Evolutionary conservation across 2,113 vertebrate species (phyloP).

Genomic region (Nothoprocta pentlandii): DNA sequence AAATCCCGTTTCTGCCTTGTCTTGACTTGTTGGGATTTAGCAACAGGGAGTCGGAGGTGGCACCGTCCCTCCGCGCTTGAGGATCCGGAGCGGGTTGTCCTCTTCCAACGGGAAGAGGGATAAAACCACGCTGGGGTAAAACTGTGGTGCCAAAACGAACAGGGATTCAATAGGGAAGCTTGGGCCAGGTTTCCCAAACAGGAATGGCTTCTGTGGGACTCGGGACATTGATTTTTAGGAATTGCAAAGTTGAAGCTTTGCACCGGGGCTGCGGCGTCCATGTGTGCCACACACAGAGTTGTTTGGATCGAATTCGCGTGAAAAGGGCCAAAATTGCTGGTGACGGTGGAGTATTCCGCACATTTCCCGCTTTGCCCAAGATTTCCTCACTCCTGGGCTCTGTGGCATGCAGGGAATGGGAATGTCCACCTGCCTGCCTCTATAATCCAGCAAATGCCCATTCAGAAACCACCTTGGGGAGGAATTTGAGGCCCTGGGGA

Average conservation of each 20-base stretch:
- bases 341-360: not conserved
- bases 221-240: fast-evolving
- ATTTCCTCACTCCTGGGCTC: not conserved
- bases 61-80: not conserved
- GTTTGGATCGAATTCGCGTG: too few species aligned
- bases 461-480: not conserved
- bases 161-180: not conserved
- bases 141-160: not conserved
- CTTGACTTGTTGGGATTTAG: not conserved
- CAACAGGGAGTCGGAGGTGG: fast-evolving
- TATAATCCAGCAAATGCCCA: fast-evolving
- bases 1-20: not conserved
- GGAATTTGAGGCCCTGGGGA: not conserved
- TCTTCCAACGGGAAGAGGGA: not conserved
- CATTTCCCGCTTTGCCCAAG: not conserved
- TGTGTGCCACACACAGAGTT: too few species aligned
- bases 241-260: fast-evolving
- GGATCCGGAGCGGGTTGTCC: not conserved
- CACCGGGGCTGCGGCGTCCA: not conserved
- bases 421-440: not conserved
- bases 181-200: fast-evolving
- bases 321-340: not conserved
- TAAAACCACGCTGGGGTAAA: too few species aligned
- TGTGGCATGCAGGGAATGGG: not conserved
- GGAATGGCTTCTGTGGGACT: fast-evolving